Evolutionary conservation across 1,140 invertebrate species (phyloP), one percentile per base, ranked within the genome.

Genomic region (Forficula auricularia): DNA sequence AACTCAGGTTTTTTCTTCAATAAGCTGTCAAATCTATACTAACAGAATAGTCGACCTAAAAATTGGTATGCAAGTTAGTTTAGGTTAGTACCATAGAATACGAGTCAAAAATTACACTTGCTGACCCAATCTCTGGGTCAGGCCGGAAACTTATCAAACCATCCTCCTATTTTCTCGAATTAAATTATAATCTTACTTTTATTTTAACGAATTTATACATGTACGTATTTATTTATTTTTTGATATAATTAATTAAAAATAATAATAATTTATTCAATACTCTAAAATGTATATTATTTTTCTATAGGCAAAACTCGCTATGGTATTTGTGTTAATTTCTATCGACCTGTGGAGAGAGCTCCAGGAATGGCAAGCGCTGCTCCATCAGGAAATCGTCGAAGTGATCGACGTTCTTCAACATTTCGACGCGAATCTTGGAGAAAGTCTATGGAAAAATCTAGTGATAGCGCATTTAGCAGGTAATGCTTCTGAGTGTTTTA

Each of bases 241-340:
- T 13, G n/a, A n/a, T n/a, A 15, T 16, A 6, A 36, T 43, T 36
- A 43, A 34, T 46, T 33, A 43, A 9, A 7, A n/a, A 9, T 20
- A 13, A 15, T 19, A 32, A 30, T 20, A 36, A 16, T 13, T 8
- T 3, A 18, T 27, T 27, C 10, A 6, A 6, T 40, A 19, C 3
- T 1, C 15, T 0, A 1, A 22, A n/a, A n/a, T 12, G 19, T 40
- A 31, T n/a, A 10, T 40, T 20, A 43, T 49, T 40, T 46, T 37
- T 34, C 50, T 53, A n/a, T 45, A 80, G 77, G 77, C 39, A 88
- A 78, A 62, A 83, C 80, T 13, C 75, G 88, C 19, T 95, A 86
- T 59, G 95, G 95, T 16, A 88, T 97, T 47, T 98, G 94, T 65
- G 81, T 98, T 18, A 98, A 98, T 61, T 99, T 98, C 62, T 98